Base-by-base conservation (phyloP, 1,140 invertebrate species). In the Sinonovacula constricta region DNA sequence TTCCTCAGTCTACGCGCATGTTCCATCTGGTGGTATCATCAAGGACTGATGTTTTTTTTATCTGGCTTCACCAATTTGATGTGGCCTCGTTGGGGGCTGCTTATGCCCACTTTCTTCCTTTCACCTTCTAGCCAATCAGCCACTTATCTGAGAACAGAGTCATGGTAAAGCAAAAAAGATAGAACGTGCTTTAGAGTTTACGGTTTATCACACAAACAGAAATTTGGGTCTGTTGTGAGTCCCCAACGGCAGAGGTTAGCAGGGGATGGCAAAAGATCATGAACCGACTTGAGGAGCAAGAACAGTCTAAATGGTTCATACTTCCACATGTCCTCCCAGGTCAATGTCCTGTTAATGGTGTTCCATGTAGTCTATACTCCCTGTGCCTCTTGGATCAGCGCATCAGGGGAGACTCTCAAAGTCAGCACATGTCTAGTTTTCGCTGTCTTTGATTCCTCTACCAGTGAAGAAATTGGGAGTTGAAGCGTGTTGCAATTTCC, bases 301-400 rank as follows among this genome's bases (percentile, higher is more conserved):
- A 36, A 60, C 22, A 72, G 24, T 26, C 69, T 36, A n/a, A 72
- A 33, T 31, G 69, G 69, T 31, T 72, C 54, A 22, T 54, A 68
- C 56, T 72, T 72, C 68, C 68, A 71, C 28, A 59, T 71, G 68
- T 59, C 68, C 34, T 24, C 68, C 53, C 53, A 71, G 54, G 39
- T 72, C 69, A 72, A 24, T 57, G 59, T 72, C 33, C 56, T 57
- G 36, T 62, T 54, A 49, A 24, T 26, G 56, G 60, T 49, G 28
- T 77, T 59, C 63, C 36, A 77, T 28, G 59, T 60, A 36, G 69
- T 49, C 71, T 60, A 65, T 65, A 62, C 72, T 76, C 60, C 45
- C 7, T 76, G 49, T 45, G 65, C 36, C n/a, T 30, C 36, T n/a
- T 26, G 0, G 36, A 67, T 67, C 12, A n/a, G 26, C n/a, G 49